Evolutionary conservation across 2,888 invertebrate species (phyloP), one percentile per base, ranked within the genome.

Genomic region (Nephrotoma guestfalica): DNA sequence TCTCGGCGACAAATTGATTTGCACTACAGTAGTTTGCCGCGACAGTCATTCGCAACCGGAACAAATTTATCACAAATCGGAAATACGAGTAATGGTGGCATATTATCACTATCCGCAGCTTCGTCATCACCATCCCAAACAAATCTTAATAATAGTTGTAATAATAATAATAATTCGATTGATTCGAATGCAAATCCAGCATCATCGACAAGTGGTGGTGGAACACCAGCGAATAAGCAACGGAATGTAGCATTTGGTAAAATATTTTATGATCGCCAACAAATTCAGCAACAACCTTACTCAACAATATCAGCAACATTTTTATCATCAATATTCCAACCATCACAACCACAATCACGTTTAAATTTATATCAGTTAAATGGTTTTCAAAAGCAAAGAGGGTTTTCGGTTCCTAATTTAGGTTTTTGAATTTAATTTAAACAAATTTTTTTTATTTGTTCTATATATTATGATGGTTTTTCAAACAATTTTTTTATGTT

Each of bases 351-450:
- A 93, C 92, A 94, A 90, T 47, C 84, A 41, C 71, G 51, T 41
- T 84, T 84, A 42, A 41, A 84, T 84, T 84, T 84, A 43, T 86
- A 86, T 86, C 86, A 47, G 71, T 87, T 87, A 86, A 87, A 87
- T 86, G 87, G 87, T 87, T 88, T 88, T 86, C 87, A 88, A 88
- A 88, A 87, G 86, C 88, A 88, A 87, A 94, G 94, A 92, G 96
- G 97, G 92, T 95, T 95, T 90, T 97, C 97, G 90, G 97, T 97
- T 91, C 97, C 97, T 90, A 97, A 97, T 93, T 93, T 98, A 97
- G 97, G 97, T 97, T 92, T 91, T 90, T 91, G 87, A 88, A 86
- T 57, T 86, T 86, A 83, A 87, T 83, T 43, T 84, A 45, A 45
- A 86, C 89, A 88, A 88, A 88, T 87, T 88, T 87, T 88, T 89